Percentiles rank a stretch among this genome's conserved stretches.
Conservation (phyloP, 2,797 vertebrate species). For the Sebastes minor region DNA sequence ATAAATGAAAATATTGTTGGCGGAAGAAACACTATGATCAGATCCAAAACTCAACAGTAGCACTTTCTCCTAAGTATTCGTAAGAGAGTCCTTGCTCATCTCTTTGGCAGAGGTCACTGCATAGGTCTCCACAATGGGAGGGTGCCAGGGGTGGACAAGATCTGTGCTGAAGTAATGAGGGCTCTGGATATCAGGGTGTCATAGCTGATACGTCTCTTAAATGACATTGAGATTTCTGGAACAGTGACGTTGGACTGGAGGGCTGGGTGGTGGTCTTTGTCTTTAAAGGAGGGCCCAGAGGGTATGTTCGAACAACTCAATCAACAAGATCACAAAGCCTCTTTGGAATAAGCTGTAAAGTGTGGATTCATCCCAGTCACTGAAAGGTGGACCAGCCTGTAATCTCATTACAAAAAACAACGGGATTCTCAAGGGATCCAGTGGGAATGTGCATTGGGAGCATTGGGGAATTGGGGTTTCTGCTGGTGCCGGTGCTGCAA, state of each 20-base stretch:
- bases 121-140: constrained; percentile 17
- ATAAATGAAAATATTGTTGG: neutral
- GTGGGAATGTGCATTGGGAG: neutral
- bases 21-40: neutral
- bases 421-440: neutral
- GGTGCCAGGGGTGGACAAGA: constrained; percentile 65
- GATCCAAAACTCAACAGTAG: neutral
- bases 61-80: neutral
- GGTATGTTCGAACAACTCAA: neutral
- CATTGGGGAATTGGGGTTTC: neutral
- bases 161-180: constrained; percentile 69
- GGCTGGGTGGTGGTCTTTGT: constrained; percentile 21
- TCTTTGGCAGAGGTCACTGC: constrained; percentile 24
- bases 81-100: constrained; percentile 11
- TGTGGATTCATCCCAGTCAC: neutral
- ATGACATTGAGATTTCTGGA: constrained; percentile 41
- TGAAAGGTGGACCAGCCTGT: neutral
- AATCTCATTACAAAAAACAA: neutral
- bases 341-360: neutral
- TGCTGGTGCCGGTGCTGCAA: neutral
- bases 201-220: constrained; percentile 37
- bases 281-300: constrained; percentile 6
- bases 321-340: constrained; percentile 13
- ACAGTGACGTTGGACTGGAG: constrained; percentile 18
- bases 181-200: constrained; percentile 53